Evolutionary conservation across 2,113 vertebrate genomes (phyloP), one percentile per base, ranked within the genome.

Genomic region (Cavia porcellus): DNA sequence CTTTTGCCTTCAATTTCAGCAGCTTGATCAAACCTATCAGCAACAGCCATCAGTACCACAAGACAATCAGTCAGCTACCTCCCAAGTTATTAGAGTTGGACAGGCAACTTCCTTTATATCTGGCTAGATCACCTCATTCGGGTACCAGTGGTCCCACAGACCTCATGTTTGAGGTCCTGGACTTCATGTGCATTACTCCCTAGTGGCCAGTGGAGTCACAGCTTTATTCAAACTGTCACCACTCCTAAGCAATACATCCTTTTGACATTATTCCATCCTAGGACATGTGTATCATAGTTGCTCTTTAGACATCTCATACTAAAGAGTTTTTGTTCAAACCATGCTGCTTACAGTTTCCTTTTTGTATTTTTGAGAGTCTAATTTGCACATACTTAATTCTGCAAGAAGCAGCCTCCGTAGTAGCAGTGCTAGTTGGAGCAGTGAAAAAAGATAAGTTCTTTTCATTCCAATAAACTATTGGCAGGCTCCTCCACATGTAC

Each of bases 391-490:
- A 64, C 62, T 96, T 89, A 82, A 68, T 91, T 89, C 62, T 84
- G 30, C 12, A 8, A 61, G 50, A 96, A 68, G 50, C 70, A 70
- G 92, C 35, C 42, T 38, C 45, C 61, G 4, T 5, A 13, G 84
- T 38, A 84, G 42, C 7, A 75, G 45, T 79, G 89, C 91, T 28
- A 94, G 9, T 38, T 52, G 59, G 68, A 92, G 17, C 61, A 75
- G 38, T n/a, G 47, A 25, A 79, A 30, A 30, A 92, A 95, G 77
- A 64, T 68, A 62, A 95, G 17, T 30, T 79, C n/a, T 89, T 93
- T 85, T 75, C 92, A 82, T 93, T 80, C 42, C 59, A 94, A 28
- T 70, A 77, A 92, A 70, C 50, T 42, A 94, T 57, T 82, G 45
- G 62, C 62, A 94, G 47, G 28, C 32, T 92, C 32, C 59, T 75